Evolutionary conservation across 2,888 invertebrate species (phyloP).

Genomic region (Meghimatium bilineatum): DNA sequence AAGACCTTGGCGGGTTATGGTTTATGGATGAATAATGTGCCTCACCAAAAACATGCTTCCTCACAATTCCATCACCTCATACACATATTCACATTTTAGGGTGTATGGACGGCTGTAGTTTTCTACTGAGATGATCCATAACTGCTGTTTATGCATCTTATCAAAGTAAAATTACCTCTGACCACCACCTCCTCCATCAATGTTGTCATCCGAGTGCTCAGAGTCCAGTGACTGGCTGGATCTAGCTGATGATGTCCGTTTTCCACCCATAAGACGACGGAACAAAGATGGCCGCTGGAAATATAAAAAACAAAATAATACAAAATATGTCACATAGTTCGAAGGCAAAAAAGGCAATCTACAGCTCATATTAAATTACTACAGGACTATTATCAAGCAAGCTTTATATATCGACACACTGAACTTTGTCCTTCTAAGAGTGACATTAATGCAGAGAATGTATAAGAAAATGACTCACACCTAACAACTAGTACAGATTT

Average conservation of each 20-base stretch:
- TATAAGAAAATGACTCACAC: not conserved
- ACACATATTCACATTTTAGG: no score
- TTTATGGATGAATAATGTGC: no score
- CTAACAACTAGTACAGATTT: not conserved
- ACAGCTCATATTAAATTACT: not conserved
- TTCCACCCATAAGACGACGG: conserved; percentile 76
- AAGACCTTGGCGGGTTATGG: no score
- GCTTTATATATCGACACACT: not conserved
- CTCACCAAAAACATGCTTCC: no score
- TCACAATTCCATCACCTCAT: conserved; percentile 68
- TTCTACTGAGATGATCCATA: no score
- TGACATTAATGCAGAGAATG: not conserved
- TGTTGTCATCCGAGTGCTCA: conserved; percentile 71
- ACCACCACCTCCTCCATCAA: conserved; percentile 57
- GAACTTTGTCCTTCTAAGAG: not conserved
- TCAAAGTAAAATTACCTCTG: conserved; percentile 22
- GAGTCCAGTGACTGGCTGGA: conserved; percentile 73
- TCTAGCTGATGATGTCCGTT: conserved; percentile 74
- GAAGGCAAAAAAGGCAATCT: not conserved
- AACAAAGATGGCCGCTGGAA: conserved; percentile 94
- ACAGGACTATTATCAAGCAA: not conserved
- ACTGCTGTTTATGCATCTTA: not conserved
- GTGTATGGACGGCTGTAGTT: no score
- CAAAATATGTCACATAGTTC: not conserved
- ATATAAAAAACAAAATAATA: conserved; percentile 42